Evolutionary conservation across 1,140 invertebrate genomes (phyloP), one percentile per base, ranked within the genome.

Genomic region (Platyscapa corneri): DNA sequence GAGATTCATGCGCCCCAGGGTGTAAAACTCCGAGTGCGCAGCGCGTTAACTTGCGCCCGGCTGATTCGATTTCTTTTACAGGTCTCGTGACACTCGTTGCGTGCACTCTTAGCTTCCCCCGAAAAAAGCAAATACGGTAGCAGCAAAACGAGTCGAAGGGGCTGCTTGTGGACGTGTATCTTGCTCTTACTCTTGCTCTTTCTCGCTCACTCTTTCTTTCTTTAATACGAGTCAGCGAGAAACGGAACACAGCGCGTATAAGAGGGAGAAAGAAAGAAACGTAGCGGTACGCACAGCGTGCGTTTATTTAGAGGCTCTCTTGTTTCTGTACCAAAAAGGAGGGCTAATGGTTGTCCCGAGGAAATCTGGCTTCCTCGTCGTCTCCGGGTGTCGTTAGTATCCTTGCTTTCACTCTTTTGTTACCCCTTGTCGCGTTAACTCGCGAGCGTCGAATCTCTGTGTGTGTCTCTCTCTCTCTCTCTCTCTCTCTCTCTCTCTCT

Each of bases 1-100:
- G 70, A 64, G 53, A 60, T 75, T 74, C 70, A 83, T 83, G 53
- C 81, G 70, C 81, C 81, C 53, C 81, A 83, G 72, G 70, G 34
- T 83, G 49, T 3, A 46, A 65, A 27, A 18, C 34, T 64, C 23
- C 42, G 23, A 27, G 20, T 46, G n/a, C 30, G 30, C 79, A 23
- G 65, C 46, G 64, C 64, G 12, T 72, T 18, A 23, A 6, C 16
- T 53, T 18, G 39, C 42, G 65, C 79, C 64, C 37, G 65, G 64
- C 65, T 32, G 30, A 34, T 72, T 67, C 14, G 18, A 14, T 10
- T 10, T n/a, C 39, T 20, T 67, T 78, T 39, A 5, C 39, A 27
- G 39, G 2, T 80, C 46, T 42, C 56, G 53, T 78, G 46, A 76
- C 46, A 76, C 75, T 20, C 37, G 77, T 5, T 16, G 23, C 6